Conservation (phyloP, 2,113 vertebrate species). For the Melierax canorus region DNA sequence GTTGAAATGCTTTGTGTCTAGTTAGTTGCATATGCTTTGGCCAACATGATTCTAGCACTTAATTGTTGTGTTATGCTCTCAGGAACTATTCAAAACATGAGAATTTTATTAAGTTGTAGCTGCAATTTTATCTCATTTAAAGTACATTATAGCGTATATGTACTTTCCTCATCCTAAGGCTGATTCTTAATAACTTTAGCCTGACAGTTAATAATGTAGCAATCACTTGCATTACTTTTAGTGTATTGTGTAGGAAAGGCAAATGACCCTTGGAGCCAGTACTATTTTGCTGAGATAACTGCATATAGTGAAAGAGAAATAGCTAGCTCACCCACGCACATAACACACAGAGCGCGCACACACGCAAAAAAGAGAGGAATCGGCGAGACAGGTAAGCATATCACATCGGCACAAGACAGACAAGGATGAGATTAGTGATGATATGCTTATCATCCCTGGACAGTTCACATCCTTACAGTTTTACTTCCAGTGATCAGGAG, state of each 20-base stretch:
- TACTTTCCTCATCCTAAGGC: constrained; percentile 5
- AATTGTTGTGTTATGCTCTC: not conserved
- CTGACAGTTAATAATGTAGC: not conserved
- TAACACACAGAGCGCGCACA: not conserved
- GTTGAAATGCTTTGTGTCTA: not conserved
- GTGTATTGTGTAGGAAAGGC: not conserved
- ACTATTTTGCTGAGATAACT: not conserved
- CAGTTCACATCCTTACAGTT: not conserved
- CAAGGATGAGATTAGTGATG: not conserved
- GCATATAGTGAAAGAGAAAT: not conserved
- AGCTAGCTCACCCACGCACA: not conserved
- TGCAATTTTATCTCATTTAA: constrained; percentile 11
- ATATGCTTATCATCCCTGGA: not conserved
- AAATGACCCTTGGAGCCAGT: not conserved
- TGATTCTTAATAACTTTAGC: constrained; percentile 7
- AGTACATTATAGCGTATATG: not conserved
- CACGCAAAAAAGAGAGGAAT: not conserved
- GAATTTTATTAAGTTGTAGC: not conserved
- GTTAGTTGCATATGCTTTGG: not conserved
- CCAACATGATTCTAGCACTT: not conserved
- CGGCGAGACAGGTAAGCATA: accelerated
- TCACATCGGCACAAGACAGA: not conserved
- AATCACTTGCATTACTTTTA: not conserved
- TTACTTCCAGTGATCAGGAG: not conserved
- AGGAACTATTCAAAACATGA: not conserved